phyloP scores from a whole-genome alignment of 2,113 vertebrate genomes.

The Podarcis muralis region DNA sequence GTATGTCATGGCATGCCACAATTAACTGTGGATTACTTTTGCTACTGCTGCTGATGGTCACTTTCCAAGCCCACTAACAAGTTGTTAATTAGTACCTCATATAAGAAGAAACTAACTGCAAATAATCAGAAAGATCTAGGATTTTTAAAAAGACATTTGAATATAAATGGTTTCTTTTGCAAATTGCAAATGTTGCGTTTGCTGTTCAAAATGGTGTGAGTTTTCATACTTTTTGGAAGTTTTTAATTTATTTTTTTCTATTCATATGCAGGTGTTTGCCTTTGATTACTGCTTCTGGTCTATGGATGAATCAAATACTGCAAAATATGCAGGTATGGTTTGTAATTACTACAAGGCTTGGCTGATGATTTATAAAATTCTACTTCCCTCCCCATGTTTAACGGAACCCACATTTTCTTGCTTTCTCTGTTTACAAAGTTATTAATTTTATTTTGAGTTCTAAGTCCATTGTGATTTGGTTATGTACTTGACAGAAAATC shows the following conservation, averaged over 20 bases:
- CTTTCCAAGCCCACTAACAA: not conserved
- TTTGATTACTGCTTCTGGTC: conserved; percentile 99
- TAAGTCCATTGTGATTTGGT: not conserved
- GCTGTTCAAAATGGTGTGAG: not conserved
- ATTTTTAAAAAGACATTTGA: not conserved
- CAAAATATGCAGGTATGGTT: conserved; percentile 94
- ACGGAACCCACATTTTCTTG: not conserved
- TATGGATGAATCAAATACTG: conserved; percentile 95
- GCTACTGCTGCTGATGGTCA: not conserved
- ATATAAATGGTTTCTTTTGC: conserved; percentile 1
- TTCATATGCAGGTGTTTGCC: conserved; percentile 90
- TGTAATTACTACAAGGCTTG: not conserved
- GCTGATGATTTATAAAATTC: not conserved
- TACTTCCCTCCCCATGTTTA: not conserved
- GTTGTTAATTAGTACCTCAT: not conserved
- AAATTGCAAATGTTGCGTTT: not conserved
- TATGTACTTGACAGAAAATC: not conserved
- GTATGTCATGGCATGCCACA: no score
- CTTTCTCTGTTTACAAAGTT: not conserved
- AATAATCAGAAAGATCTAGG: not conserved
- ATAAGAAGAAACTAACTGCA: not conserved
- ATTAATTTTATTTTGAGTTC: not conserved
- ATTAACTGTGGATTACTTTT: not conserved
- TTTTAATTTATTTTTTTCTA: conserved; percentile 47
- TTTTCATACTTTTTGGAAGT: not conserved